These are phyloP conservation scores for Theristicus caerulescens DNA, from an alignment of 2,113 vertebrate species.

Conservation along the genomic window DNA sequence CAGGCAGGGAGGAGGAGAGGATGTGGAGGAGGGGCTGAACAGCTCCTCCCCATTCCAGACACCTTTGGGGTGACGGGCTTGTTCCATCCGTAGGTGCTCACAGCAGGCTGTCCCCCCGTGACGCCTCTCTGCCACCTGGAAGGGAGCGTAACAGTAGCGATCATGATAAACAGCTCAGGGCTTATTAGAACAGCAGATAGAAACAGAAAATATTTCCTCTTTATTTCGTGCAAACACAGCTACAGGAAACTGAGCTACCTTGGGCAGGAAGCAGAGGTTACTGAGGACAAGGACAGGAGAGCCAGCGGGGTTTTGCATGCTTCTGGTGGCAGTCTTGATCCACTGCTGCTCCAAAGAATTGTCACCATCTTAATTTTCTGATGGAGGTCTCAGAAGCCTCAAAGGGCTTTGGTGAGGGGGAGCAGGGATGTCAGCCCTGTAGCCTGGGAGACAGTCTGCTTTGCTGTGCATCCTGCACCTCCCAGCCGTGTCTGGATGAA, in stretches of 20 bases:
- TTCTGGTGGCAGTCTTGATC: neutral
- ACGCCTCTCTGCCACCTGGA: neutral
- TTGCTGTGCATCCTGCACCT: neutral
- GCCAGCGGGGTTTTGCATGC: accelerated
- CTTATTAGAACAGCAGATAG: neutral
- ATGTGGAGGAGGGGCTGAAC: neutral
- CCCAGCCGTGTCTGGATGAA: neutral
- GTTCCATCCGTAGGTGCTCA: neutral
- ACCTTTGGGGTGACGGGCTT: neutral
- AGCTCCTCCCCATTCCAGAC: neutral
- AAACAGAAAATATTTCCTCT: slow-evolving; percentile 15
- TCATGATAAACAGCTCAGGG: neutral
- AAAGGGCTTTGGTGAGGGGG: neutral
- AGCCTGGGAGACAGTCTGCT: neutral
- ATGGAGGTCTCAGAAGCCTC: neutral
- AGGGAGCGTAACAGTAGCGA: neutral
- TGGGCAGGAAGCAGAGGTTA: slow-evolving; percentile 54
- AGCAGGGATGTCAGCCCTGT: neutral
- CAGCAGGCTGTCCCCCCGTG: neutral
- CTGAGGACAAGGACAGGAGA: neutral
- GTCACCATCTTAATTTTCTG: neutral
- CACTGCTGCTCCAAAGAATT: neutral
- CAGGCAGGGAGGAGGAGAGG: neutral
- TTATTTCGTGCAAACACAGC: neutral
- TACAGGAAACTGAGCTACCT: slow-evolving; percentile 2